These are phyloP conservation scores for Uropsilus gracilis DNA, from an alignment of 2,113 vertebrate species.

Conservation along the genomic window DNA sequence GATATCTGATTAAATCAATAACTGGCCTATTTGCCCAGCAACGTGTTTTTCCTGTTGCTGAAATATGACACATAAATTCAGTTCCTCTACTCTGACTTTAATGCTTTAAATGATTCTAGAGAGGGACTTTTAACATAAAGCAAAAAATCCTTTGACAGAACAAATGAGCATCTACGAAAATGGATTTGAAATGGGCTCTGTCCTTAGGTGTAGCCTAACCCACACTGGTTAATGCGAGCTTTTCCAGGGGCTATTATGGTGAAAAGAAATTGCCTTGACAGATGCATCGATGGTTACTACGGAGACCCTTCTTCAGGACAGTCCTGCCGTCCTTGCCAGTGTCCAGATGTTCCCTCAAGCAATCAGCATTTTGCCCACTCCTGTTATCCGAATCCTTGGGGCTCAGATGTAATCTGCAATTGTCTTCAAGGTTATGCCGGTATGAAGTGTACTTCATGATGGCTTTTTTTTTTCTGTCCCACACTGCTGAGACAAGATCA, in stretches of 20 bases:
- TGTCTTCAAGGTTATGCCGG: slow-evolving; percentile 90
- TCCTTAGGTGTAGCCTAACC: background rate
- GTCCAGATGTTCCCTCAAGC: slow-evolving; percentile 87
- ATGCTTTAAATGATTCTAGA: background rate
- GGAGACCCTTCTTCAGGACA: slow-evolving; percentile 86
- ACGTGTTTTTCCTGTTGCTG: background rate
- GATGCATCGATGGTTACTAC: slow-evolving; percentile 90
- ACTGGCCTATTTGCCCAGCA: background rate
- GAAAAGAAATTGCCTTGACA: slow-evolving; percentile 79
- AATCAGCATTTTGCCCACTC: slow-evolving; percentile 89
- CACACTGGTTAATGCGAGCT: background rate
- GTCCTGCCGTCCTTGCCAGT: slow-evolving; percentile 89
- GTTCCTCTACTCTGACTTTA: background rate
- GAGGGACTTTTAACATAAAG: background rate
- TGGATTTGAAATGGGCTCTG: background rate
- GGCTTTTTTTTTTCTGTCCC: slow-evolving; percentile 38
- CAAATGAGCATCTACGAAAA: slow-evolving; percentile 34
- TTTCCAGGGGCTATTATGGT: slow-evolving; percentile 8
- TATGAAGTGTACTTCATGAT: slow-evolving; percentile 61
- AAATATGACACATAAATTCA: background rate
- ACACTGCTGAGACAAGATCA: background rate
- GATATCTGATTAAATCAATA: background rate
- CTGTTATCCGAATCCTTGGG: slow-evolving; percentile 87
- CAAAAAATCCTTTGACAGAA: background rate
- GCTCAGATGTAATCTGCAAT: slow-evolving; percentile 85